phyloP scores from a whole-genome alignment of 2,113 vertebrate genomes.

The Capreolus pygargus region DNA sequence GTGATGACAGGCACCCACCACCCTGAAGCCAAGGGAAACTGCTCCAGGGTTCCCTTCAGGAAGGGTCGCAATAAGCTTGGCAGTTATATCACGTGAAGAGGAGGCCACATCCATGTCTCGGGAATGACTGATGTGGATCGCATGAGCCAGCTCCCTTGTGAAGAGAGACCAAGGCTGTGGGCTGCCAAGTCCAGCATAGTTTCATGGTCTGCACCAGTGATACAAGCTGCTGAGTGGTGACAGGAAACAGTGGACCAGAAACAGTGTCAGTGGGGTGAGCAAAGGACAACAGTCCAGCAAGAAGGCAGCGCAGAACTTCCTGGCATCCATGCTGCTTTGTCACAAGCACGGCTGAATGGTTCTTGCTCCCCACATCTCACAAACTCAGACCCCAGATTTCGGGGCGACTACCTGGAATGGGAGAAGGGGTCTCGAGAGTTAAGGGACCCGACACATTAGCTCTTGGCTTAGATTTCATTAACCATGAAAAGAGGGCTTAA shows the following conservation, averaged over 20 bases:
- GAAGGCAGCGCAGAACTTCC: background rate
- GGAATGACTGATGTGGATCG: background rate
- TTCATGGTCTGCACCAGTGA: background rate
- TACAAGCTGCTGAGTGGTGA: background rate
- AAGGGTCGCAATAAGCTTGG: background rate
- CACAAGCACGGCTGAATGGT: background rate
- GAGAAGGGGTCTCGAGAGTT: background rate
- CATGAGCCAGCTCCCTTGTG: background rate
- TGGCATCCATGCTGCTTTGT: rapidly evolving
- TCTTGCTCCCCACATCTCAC: rapidly evolving
- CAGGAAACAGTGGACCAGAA: background rate
- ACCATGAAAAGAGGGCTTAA: background rate
- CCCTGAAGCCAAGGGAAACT: background rate
- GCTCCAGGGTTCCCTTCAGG: background rate
- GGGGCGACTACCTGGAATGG: background rate
- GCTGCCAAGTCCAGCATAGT: background rate
- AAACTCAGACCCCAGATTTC: background rate
- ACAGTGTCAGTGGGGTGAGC: background rate
- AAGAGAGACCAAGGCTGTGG: background rate
- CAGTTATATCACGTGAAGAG: background rate
- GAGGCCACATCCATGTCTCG: background rate
- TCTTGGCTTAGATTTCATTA: background rate
- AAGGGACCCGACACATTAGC: background rate
- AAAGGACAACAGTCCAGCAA: background rate
- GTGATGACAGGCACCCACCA: background rate